Evolutionary conservation across 2,113 vertebrate species (phyloP), one percentile per base, ranked within the genome.

Genomic region (Gnathonemus echidnorhynchus): DNA sequence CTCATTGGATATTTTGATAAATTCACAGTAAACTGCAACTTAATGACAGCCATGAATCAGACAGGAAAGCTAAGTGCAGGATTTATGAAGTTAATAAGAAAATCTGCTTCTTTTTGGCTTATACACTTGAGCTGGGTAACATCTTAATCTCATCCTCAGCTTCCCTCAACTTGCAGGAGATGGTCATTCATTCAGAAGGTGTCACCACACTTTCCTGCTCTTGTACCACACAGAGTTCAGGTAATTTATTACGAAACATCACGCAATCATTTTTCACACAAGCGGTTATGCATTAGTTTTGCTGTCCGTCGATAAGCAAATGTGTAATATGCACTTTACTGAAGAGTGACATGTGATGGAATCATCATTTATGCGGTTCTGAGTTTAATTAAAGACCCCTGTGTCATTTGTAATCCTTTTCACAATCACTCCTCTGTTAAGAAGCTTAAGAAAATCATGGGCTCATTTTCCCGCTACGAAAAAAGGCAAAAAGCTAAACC

Each of bases 371-470:
- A 19, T 89, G 70, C 31, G 1, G 49, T 48, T 52, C 74, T 56
- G 70, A 56, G 50, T 89, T 89, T 84, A 83, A 89, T 89, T 83
- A 53, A 89, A 84, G n/a, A 89, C 46, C 49, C 88, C 49, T 89
- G n/a, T 83, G 17, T 39, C 70, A 35, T 77, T 35, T 89, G 49
- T 83, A 89, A 89, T 56, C 88, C 88, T 77, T 52, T 56, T 83
- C 27, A 89, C 49, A 84, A 84, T 84, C 27, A 83, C 39, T 89
- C 77, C 46, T 83, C 88, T 89, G 88, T 89, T 89, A 89, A 84
- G 88, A 89, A 50, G 88, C 88, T 89, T 89, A 56, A 89, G 49
- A 35, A 77, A 56, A 84, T 24, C 88, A 89, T 3, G 21, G 21
- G 35, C 50, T 49, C 80, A 50, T 42, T 84, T 83, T 49, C 88